These are phyloP conservation scores for Chlamydotis undulata DNA, from an alignment of 2,113 vertebrate genomes.

Conservation along the genomic window DNA sequence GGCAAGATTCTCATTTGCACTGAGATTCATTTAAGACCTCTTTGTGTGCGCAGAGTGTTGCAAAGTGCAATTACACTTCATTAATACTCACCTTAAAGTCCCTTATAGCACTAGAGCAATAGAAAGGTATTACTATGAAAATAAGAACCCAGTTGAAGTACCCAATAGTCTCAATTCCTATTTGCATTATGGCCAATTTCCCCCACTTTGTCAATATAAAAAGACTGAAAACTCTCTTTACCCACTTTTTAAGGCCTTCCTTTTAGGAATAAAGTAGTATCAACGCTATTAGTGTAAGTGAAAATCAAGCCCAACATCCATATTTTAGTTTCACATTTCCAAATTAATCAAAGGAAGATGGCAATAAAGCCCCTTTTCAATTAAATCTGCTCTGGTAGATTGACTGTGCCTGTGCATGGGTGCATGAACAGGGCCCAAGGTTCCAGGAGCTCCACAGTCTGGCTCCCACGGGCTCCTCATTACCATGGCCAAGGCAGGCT, in stretches of 20 bases:
- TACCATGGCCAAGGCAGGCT: neutral
- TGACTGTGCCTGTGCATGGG: neutral
- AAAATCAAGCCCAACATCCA: neutral
- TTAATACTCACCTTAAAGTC: conserved; percentile 6
- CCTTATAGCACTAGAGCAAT: neutral
- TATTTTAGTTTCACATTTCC: neutral
- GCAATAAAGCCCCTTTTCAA: neutral
- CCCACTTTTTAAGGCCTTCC: neutral
- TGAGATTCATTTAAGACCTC: neutral
- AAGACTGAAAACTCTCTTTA: neutral
- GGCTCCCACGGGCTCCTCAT: neutral
- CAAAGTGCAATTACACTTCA: neutral
- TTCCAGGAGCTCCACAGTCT: neutral
- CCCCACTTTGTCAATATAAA: neutral
- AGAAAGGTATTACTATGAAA: neutral
- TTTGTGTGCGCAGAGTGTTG: neutral
- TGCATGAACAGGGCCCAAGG: neutral
- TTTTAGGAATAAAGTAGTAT: neutral
- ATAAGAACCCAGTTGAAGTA: neutral
- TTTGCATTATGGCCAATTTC: neutral
- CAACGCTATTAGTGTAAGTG: neutral
- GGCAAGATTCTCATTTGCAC: neutral
- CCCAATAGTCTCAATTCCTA: neutral
- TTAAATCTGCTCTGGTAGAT: neutral
- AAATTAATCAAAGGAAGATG: neutral